A percentile compares a stretch with the other conserved stretches of the same genome.
Evolutionary conservation across 2,113 vertebrate species (phyloP).

Genomic region (Albula glossodonta): DNA sequence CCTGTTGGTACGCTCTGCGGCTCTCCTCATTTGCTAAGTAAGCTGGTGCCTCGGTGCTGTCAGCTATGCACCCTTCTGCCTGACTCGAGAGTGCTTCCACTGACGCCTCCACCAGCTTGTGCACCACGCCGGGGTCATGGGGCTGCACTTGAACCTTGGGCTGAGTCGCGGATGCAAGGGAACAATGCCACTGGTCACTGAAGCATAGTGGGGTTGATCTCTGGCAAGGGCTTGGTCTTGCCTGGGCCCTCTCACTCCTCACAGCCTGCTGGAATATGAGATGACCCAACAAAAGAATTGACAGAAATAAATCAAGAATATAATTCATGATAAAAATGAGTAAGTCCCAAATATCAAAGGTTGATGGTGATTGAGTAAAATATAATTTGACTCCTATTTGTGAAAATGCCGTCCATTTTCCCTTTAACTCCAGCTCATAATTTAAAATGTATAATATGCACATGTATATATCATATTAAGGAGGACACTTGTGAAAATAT

Average conservation of each 20-base stretch:
- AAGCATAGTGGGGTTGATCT: constrained; percentile 34
- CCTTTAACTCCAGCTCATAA: not conserved
- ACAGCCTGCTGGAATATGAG: constrained; percentile 30
- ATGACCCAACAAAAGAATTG: constrained; percentile 7
- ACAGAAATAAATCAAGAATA: not conserved
- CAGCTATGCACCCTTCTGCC: constrained; percentile 23
- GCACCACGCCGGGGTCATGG: constrained; percentile 49
- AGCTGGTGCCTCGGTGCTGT: constrained; percentile 38
- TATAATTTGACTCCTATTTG: too few relatives aligned
- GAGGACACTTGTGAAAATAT: not conserved
- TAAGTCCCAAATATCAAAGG: not conserved
- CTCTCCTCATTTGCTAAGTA: constrained; percentile 53
- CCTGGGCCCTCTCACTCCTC: constrained; percentile 32
- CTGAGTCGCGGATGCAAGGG: constrained; percentile 48
- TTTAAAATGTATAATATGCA: not conserved
- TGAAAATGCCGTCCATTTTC: not conserved
- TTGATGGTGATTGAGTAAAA: too few relatives aligned
- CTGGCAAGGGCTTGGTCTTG: constrained; percentile 5
- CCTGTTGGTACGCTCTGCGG: constrained; percentile 62
- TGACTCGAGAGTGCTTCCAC: constrained; percentile 60
- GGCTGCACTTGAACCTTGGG: constrained; percentile 54
- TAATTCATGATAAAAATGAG: not conserved
- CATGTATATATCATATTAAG: not conserved
- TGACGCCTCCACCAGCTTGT: constrained; percentile 46
- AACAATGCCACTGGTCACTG: constrained; percentile 61